These are phyloP conservation scores for Chrysolina americana DNA, from an alignment of 2,888 invertebrate genomes.

Conservation along the genomic window DNA sequence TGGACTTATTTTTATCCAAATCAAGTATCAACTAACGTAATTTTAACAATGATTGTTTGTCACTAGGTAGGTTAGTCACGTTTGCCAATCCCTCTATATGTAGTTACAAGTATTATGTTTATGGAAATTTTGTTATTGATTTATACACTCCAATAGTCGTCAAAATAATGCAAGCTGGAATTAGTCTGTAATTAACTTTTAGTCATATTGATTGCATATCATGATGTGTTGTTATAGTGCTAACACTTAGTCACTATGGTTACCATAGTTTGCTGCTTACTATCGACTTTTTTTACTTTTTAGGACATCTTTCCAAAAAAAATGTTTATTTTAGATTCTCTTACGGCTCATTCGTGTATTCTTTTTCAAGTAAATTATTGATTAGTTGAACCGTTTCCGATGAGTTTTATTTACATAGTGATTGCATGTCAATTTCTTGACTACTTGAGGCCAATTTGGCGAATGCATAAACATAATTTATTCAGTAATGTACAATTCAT, in stretches of 20 bases:
- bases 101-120: conserved; percentile 47
- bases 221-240: conserved; percentile 36
- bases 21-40: neutral
- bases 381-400: conserved; percentile 46
- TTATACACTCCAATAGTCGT: conserved; percentile 45
- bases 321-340: conserved; percentile 45
- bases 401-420: conserved; percentile 29
- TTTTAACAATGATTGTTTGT: conserved; percentile 38
- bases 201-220: conserved; percentile 49
- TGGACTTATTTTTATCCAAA: neutral
- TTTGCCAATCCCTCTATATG: conserved; percentile 39
- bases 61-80: conserved; percentile 40
- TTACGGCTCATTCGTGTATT: conserved; percentile 42
- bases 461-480: too few relatives aligned
- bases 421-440: neutral
- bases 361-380: conserved; percentile 54
- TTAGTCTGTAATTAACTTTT: conserved; percentile 42
- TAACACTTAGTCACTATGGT: conserved; percentile 36
- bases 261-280: conserved; percentile 45
- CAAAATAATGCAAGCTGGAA: conserved; percentile 42
- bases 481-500: too few relatives aligned
- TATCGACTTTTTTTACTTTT: conserved; percentile 46
- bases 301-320: conserved; percentile 32
- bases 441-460: too few relatives aligned
- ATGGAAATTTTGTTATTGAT: conserved; percentile 39